Percentiles rank a stretch among this genome's conserved stretches.
Evolutionary conservation across 1,140 invertebrate genomes (phyloP).

Genomic region (Steinernema feltiae): DNA sequence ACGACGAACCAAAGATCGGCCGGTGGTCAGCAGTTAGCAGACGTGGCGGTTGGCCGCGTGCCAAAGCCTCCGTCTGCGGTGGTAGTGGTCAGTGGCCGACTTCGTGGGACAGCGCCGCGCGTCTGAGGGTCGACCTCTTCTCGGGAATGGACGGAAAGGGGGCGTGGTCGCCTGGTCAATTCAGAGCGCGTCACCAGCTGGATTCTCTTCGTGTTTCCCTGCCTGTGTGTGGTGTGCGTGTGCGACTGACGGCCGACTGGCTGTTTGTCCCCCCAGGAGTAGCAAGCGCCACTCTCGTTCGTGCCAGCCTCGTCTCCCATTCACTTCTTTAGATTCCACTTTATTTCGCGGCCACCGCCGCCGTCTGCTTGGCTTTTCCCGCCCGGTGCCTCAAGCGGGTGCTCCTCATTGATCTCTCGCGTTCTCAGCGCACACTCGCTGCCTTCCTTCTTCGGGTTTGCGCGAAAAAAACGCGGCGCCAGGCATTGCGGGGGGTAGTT

Average conservation of each 20-base stretch:
- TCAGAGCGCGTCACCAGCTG: neutral
- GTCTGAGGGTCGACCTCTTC: neutral
- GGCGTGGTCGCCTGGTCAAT: neutral
- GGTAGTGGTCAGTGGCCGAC: neutral
- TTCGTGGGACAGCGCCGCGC: neutral
- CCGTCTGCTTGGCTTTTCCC: neutral
- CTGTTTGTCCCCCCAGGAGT: neutral
- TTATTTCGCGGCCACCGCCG: neutral
- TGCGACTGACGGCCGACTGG: neutral
- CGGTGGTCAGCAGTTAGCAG: neutral
- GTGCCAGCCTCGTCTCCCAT: constrained; percentile 10
- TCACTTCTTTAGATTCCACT: constrained; percentile 9
- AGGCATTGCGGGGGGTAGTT: neutral
- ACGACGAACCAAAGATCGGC: neutral
- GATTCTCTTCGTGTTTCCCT: neutral
- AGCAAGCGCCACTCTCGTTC: constrained; percentile 3
- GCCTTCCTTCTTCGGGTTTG: neutral
- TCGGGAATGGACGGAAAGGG: neutral
- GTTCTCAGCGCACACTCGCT: neutral
- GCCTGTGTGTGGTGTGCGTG: neutral
- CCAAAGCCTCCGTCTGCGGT: neutral
- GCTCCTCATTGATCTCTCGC: constrained; percentile 1
- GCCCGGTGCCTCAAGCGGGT: neutral
- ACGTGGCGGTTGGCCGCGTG: neutral
- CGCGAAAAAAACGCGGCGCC: constrained; percentile 5